These are phyloP conservation scores for Motacilla tschutschensis DNA, from an alignment of 2,113 vertebrate genomes.

Conservation along the genomic window DNA sequence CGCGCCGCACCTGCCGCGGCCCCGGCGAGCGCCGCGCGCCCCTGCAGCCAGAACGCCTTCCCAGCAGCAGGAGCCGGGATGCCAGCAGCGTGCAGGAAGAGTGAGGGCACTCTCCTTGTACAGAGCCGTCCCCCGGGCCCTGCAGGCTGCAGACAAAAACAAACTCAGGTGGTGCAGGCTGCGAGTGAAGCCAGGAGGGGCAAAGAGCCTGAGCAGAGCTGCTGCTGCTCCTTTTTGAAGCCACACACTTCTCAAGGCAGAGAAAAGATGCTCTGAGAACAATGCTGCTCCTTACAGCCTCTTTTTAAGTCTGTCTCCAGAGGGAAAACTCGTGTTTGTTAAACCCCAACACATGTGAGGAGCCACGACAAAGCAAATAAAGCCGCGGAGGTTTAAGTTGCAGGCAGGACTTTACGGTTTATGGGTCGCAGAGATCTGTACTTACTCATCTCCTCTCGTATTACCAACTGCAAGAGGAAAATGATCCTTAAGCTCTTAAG, in stretches of 20 bases:
- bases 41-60: fast-evolving
- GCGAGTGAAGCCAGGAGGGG: neutral
- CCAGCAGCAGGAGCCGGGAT: neutral
- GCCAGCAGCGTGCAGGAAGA: neutral
- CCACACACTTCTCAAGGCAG: conserved; percentile 45
- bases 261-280: conserved; percentile 17
- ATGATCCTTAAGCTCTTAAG: conserved; percentile 51
- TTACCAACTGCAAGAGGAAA: conserved; percentile 45
- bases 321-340: conserved; percentile 60
- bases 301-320: conserved; percentile 38
- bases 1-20: neutral
- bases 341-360: conserved; percentile 53
- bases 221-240: conserved; percentile 27
- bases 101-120: neutral
- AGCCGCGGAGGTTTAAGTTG: conserved; percentile 13
- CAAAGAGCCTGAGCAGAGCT: conserved; percentile 3
- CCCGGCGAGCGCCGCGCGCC: fast-evolving
- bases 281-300: conserved; percentile 30
- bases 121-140: neutral
- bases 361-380: conserved; percentile 63
- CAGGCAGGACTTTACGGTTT: conserved; percentile 63
- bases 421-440: conserved; percentile 45
- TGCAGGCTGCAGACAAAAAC: neutral
- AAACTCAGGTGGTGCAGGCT: neutral
- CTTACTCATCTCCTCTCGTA: conserved; percentile 23